Base-by-base conservation (phyloP, 2,113 vertebrate species). In the Glaucidium brasilianum region DNA sequence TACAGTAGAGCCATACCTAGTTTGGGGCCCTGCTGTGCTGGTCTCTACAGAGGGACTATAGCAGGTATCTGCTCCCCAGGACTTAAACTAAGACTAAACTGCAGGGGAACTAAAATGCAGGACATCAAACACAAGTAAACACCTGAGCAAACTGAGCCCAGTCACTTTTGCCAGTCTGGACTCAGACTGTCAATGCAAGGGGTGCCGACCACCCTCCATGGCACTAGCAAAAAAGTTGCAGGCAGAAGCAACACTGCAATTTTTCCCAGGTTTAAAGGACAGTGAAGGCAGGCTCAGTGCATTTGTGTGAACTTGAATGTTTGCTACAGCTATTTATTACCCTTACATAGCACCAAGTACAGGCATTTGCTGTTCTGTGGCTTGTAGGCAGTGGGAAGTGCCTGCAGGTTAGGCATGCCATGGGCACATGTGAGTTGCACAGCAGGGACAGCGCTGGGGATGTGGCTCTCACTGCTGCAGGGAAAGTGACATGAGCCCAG, bases 341-440 rank as follows among this genome's bases (percentile, higher is more conserved):
- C 58, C 43, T 37, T 6, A 29, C 11, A 2, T 1, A n/a, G 63
- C 14, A 37, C 50, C 30, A 10, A 1, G 45, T 3, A 26, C 35
- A 10, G 43, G 35, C 68, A 4, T 4, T 37, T 0, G 0, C 43
- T 34, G 67, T 81, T 26, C 4, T 0, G 2, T 0, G 1, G 25
- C 68, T 53, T 0, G 0, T 7, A 5, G 55, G 39, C 0, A 0
- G 27, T 22, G 69, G 43, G 53, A 64, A 10, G 8, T 19, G 21
- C 53, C 64, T n/a, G 73, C 6, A 4, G 12, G 7, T 3, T 32
- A 50, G 74, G 56, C 34, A 20, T 7, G 1, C 25, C 5, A 6
- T 3, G 21, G 68, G 43, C 21, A 35, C 10, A 1, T 1, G 18
- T 1, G 22, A 32, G 15, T 30, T 1, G 0, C 8, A 3, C 0